Evolutionary conservation across 37 sponge, comb jelly and placozoan species (phyloP), one percentile per base, ranked within the genome.

Genomic region (Diacarnus erythraeanus): DNA sequence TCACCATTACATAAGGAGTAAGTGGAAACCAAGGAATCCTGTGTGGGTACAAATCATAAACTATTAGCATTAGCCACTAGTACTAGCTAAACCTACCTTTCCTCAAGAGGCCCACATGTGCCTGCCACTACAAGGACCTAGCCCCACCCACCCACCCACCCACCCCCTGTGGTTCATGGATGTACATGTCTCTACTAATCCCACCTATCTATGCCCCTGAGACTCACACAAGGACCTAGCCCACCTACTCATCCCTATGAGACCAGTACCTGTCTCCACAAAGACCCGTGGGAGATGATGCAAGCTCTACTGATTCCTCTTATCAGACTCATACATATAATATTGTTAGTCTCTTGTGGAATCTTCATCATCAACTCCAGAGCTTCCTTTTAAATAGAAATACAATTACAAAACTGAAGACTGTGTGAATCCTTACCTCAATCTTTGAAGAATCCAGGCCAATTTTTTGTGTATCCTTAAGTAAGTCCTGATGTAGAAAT

Each of bases 331-430:
- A 82, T 64, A 23, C 79, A 74, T 59, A 88, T 82, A 42, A 88
- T 88, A 79, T 83, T 73, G 67, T 88, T 88, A 37, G 83, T 76
- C 74, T 88, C 88, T 37, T 77, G 65, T 25, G 88, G 88, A n/a
- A 88, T 76, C 47, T 76, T 70, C 58, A 40, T 72, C 88, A 88
- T 88, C 21, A 88, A 43, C 58, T 78, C 69, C 65, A 83, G 77
- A 23, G 83, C 88, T 65, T 66, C 83, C 83, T 88, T 34, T 0
- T 6, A 27, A 25, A 63, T 6, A 63, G 4, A 63, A 23, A 25
- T 63, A 20, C 64, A 63, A 56, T 56, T 30, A 64, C 66, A 10
- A 23, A n/a, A 25, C 20, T 64, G 57, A 15, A 56, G 57, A 20
- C 8, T 29, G 8, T 30, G 6, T 30, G 26, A 63, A 63, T 25